Evolutionary conservation across 2,113 vertebrate species (phyloP).

Genomic region (Halichoerus grypus): DNA sequence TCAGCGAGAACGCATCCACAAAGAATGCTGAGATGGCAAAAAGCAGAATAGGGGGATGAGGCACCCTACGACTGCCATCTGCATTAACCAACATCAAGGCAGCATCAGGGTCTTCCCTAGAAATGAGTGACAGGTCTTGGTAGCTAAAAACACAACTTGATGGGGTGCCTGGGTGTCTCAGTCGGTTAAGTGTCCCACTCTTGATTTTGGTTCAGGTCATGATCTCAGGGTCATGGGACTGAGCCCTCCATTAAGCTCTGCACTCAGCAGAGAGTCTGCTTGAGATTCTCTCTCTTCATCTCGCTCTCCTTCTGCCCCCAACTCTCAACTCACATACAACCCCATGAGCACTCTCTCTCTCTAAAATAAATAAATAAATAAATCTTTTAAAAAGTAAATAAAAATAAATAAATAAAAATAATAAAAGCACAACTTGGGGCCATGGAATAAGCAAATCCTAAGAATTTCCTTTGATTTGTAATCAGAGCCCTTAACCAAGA

Average conservation of each 20-base stretch:
- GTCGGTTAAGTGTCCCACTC: not conserved
- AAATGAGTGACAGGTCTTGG: not conserved
- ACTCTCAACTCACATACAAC: not conserved
- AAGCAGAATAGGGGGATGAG: not conserved
- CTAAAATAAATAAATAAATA: not conserved
- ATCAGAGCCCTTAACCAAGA: not conserved
- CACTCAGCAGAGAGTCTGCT: not conserved
- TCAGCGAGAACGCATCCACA: not conserved
- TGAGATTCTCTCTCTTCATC: not conserved
- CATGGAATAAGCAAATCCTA: not conserved
- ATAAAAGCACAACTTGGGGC: not conserved
- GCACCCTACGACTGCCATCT: rapidly evolving
- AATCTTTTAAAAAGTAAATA: not conserved
- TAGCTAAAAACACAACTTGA: not conserved
- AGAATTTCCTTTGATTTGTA: not conserved
- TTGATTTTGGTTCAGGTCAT: not conserved
- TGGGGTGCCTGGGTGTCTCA: not conserved
- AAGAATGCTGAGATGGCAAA: not conserved
- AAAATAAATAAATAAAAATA: not conserved
- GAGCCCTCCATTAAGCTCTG: not conserved
- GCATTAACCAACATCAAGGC: not conserved
- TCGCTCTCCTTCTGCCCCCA: not conserved
- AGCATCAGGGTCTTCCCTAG: not conserved
- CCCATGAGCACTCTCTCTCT: not conserved
- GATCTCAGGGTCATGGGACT: not conserved